A percentile compares a stretch with the other conserved stretches of the same genome.
These are phyloP conservation scores for Pseudolycoriella hygida DNA, from an alignment of 2,888 invertebrate species.

Conservation along the genomic window DNA sequence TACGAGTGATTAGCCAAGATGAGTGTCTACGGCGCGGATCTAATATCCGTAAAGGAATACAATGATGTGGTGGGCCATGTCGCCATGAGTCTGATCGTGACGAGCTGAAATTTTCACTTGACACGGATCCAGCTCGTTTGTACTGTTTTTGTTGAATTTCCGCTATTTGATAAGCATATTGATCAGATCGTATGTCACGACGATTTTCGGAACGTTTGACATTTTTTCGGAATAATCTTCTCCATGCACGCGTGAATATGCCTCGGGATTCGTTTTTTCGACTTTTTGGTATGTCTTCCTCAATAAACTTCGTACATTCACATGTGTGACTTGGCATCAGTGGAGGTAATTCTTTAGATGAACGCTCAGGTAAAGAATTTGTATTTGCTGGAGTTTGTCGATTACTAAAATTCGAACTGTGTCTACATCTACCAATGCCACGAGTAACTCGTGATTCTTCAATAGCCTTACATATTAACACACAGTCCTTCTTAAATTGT, in stretches of 20 bases:
- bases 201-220: conserved; percentile 19
- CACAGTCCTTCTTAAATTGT: conserved; percentile 94
- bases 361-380: conserved; percentile 64
- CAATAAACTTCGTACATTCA: conserved; percentile 33
- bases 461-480: conserved; percentile 86
- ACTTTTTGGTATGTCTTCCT: conserved; percentile 25
- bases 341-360: conserved; percentile 52
- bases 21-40: conserved; percentile 67
- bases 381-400: conserved; percentile 75
- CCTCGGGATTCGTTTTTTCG: conserved; percentile 19
- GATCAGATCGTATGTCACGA: conserved; percentile 38
- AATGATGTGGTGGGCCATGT: conserved; percentile 47
- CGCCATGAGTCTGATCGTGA: conserved; percentile 77
- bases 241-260: conserved; percentile 25
- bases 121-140: conserved; percentile 63
- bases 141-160: conserved; percentile 59
- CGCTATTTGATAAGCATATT: conserved; percentile 57
- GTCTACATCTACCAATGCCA: conserved; percentile 70
- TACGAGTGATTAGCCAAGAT: conserved; percentile 79
- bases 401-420: conserved; percentile 76
- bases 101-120: conserved; percentile 80
- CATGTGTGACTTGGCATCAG: conserved; percentile 26
- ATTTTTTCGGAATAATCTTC: conserved; percentile 20
- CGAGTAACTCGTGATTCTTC: conserved; percentile 84
- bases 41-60: conserved; percentile 53